phyloP scores from a whole-genome alignment of 2,888 invertebrate species.

The Athripsodes cinereus region DNA sequence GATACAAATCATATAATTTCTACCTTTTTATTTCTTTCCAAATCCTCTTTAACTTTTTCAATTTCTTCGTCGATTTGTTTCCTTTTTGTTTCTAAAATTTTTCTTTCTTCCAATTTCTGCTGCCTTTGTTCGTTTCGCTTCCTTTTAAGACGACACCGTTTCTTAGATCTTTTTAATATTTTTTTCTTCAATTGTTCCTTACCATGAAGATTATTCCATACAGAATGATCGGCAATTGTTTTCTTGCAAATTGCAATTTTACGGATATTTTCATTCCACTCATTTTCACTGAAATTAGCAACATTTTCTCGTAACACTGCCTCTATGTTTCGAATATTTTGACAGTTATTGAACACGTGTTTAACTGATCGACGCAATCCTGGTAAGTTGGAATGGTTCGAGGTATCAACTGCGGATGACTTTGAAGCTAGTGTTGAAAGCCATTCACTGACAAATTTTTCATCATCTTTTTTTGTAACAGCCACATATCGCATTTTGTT shows the following conservation, averaged over 20 bases:
- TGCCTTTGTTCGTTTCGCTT: constrained; percentile 36
- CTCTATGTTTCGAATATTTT: constrained; percentile 38
- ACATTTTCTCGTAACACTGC: constrained; percentile 42
- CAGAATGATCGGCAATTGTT: constrained; percentile 39
- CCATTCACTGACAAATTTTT: constrained; percentile 13
- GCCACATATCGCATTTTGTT: not conserved
- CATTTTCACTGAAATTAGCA: constrained; percentile 41
- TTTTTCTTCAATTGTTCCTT: constrained; percentile 40
- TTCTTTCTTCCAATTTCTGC: constrained; percentile 39
- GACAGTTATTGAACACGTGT: constrained; percentile 30
- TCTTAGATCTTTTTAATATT: constrained; percentile 44
- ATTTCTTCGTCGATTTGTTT: constrained; percentile 62
- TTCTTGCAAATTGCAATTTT: constrained; percentile 29
- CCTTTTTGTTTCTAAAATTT: constrained; percentile 47
- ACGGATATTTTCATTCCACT: constrained; percentile 52
- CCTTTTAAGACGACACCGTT: constrained; percentile 45
- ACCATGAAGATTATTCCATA: constrained; percentile 39
- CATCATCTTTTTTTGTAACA: constrained; percentile 7
- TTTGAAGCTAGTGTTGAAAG: not conserved
- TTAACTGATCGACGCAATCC: constrained; percentile 3
- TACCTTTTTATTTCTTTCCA: constrained; percentile 55
- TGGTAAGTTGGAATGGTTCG: not conserved
- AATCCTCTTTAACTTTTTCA: constrained; percentile 56
- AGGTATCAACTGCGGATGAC: not conserved
- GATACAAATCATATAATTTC: too few relatives aligned